These are phyloP conservation scores for Esox niger DNA, from an alignment of 2,113 vertebrate species.

Conservation along the genomic window DNA sequence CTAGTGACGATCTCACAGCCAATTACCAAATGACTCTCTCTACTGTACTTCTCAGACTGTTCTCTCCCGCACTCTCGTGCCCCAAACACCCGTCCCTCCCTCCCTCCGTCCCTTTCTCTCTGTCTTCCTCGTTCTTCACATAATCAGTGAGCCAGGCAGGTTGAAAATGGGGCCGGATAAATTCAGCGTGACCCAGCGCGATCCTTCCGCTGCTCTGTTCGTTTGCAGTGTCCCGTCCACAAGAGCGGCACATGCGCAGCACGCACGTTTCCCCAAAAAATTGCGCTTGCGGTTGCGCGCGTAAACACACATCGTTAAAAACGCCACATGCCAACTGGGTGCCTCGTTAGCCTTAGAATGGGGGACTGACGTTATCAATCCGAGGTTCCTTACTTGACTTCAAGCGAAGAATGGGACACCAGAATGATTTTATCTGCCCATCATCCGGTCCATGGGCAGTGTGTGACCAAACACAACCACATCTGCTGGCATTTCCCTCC, in stretches of 20 bases:
- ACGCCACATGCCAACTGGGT: neutral
- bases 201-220: conserved; percentile 40
- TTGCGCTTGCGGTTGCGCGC: too few relatives aligned
- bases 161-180: conserved; percentile 44
- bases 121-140: conserved; percentile 15
- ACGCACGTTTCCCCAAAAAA: neutral
- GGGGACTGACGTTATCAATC: too few relatives aligned
- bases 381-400: too few relatives aligned
- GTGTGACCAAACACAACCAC: too few relatives aligned
- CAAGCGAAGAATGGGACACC: too few relatives aligned
- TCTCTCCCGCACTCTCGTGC: conserved; percentile 11
- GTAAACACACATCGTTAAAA: too few relatives aligned
- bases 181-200: conserved; percentile 45
- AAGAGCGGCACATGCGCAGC: neutral
- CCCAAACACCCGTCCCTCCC: conserved; percentile 11
- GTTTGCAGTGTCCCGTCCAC: conserved; percentile 39
- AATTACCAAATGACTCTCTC: conserved; percentile 64
- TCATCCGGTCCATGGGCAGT: too few relatives aligned
- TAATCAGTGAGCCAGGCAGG: conserved; percentile 42
- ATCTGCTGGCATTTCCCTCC: too few relatives aligned
- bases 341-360: conserved; percentile 19
- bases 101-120: conserved; percentile 19
- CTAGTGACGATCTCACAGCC: conserved; percentile 66
- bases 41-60: neutral
- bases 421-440: too few relatives aligned